Conservation (phyloP, 2,797 vertebrate genomes). For the Hydrocynus forskahlii region DNA sequence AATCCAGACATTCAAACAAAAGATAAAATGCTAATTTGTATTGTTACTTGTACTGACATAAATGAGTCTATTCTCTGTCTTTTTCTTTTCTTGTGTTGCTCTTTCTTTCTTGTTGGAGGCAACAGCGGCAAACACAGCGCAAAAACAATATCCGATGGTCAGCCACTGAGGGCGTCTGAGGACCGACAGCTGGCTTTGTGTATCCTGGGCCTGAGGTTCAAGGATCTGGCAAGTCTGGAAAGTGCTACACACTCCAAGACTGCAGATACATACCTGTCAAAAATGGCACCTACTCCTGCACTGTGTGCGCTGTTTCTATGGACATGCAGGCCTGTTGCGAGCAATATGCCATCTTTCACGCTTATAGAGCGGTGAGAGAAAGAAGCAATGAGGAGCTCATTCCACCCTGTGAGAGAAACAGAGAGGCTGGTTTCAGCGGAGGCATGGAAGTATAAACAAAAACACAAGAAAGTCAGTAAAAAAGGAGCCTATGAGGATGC, state of each 20-base stretch:
- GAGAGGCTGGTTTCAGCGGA: not conserved
- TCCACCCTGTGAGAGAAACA: slow-evolving; percentile 58
- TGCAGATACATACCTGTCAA: slow-evolving; percentile 78
- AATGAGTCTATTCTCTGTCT: too few species aligned
- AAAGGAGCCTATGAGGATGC: not conserved
- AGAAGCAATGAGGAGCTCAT: slow-evolving; percentile 66
- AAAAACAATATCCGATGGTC: too few species aligned
- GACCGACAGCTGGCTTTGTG: too few species aligned
- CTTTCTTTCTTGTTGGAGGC: too few species aligned
- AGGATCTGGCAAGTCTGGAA: not conserved
- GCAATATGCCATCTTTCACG: slow-evolving; percentile 84
- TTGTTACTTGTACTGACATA: too few species aligned
- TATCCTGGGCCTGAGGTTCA: too few species aligned
- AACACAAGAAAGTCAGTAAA: not conserved
- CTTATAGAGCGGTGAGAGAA: slow-evolving; percentile 65
- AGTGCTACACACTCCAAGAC: not conserved
- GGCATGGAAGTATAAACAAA: not conserved
- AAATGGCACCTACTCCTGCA: slow-evolving; percentile 87
- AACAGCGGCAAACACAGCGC: too few species aligned
- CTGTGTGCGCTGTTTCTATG: slow-evolving; percentile 88
- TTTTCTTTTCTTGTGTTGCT: too few species aligned
- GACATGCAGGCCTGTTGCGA: slow-evolving; percentile 86
- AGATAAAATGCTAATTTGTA: too few species aligned
- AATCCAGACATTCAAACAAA: too few species aligned
- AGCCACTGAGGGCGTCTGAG: too few species aligned